Evolutionary conservation across 37 sponge, comb jelly and placozoan genomes (phyloP), one percentile per base, ranked within the genome.

Genomic region (Dysidea cf. avara): DNA sequence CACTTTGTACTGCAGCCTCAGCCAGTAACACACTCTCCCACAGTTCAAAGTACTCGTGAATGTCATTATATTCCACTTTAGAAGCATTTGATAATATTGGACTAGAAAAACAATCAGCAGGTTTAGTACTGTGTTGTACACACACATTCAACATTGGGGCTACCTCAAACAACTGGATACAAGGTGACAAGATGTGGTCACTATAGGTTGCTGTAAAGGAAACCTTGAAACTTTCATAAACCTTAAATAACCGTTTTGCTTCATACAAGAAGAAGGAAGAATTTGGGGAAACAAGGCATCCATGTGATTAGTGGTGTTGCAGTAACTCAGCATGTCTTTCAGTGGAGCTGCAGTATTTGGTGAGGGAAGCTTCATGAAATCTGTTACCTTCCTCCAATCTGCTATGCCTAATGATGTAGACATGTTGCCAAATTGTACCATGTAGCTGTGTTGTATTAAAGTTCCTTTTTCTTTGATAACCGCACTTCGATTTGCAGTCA

Each of bases 1-100:
- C 72, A 80, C 77, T 76, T 0, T 33, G 35, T n/a, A 67, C 40
- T n/a, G 85, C 80, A 31, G 72, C 90, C 65, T 89, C 90, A 30
- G 90, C 84, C 33, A 89, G 59, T 26, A 89, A 43, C 0, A 83
- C 68, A 9, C 43, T 56, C 38, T 83, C 81, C 90, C 90, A 89
- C 9, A 67, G 60, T 5, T 69, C 46, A 14, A 89, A 38, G 69
- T 89, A 89, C 34, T 80, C 67, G 7, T 61, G 0, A 3, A 83
- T 69, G 49, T 24, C 38, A 21, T 22, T 14, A 39, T 89, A 89
- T 2, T 40, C 22, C 1, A 3, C 1, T n/a, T 56, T 74, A n/a
- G 90, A 89, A 21, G 90, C 84, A 25, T 62, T 33, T 4, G 47
- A 24, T 5, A 83, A 54, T 33, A 47, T 25, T 20, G 76, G 52